Evolutionary conservation across 2,888 invertebrate genomes (phyloP).

Genomic region (Leptinotarsa juncta): DNA sequence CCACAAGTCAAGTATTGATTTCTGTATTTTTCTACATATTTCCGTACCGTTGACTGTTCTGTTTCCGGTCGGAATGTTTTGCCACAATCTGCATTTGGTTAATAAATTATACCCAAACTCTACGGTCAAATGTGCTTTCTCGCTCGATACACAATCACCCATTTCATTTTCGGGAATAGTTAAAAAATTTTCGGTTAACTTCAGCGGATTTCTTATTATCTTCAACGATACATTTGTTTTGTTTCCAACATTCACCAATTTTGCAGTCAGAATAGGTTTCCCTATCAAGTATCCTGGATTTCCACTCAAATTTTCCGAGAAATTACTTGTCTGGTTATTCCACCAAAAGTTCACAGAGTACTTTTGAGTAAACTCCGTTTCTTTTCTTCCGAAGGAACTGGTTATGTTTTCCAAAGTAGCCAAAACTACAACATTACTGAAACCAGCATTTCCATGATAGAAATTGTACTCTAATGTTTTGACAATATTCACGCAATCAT

Average conservation of each 20-base stretch:
- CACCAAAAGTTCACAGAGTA: slow-evolving; percentile 60
- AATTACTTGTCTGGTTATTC: slow-evolving; percentile 56
- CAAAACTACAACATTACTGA: slow-evolving; percentile 60
- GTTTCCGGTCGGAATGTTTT: slow-evolving; percentile 34
- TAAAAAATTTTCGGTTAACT: slow-evolving; percentile 58
- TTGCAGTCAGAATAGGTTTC: slow-evolving; percentile 72
- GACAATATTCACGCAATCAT: slow-evolving; percentile 59
- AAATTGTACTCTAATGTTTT: slow-evolving; percentile 60
- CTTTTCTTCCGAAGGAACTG: slow-evolving; percentile 45
- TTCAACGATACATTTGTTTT: slow-evolving; percentile 44
- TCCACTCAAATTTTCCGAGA: slow-evolving; percentile 71
- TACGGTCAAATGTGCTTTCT: slow-evolving; percentile 61
- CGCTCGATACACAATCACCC: slow-evolving; percentile 65
- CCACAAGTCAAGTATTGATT: slow-evolving; percentile 54
- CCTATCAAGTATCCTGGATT: slow-evolving; percentile 80
- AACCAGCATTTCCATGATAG: slow-evolving; percentile 65
- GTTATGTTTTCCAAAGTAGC: slow-evolving; percentile 53
- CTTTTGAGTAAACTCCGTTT: slow-evolving; percentile 50
- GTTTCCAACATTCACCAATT: slow-evolving; percentile 60
- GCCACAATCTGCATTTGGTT: slow-evolving; percentile 64
- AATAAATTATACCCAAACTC: slow-evolving; percentile 68
- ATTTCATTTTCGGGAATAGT: slow-evolving; percentile 64
- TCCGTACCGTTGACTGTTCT: slow-evolving; percentile 50
- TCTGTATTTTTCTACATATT: slow-evolving; percentile 59
- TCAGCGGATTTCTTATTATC: slow-evolving; percentile 49